phyloP scores from a whole-genome alignment of 2,797 vertebrate genomes.

The Poeciliopsis infans region DNA sequence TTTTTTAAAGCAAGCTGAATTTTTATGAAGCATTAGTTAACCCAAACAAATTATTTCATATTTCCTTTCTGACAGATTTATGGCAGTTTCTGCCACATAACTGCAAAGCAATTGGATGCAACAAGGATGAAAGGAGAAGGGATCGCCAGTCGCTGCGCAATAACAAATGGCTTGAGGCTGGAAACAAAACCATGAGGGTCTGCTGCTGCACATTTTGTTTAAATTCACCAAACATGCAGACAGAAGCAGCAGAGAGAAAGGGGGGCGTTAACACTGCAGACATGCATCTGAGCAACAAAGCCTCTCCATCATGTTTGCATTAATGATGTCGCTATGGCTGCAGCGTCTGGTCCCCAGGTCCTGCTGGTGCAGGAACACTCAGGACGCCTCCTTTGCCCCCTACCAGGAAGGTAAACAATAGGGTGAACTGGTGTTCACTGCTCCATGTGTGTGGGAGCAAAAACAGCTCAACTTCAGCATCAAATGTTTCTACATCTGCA shows the following conservation, averaged over 20 bases:
- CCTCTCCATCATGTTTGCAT: constrained; percentile 35
- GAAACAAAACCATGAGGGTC: constrained; percentile 1
- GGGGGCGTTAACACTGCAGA: neutral
- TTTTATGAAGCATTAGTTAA: neutral
- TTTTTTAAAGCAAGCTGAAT: neutral
- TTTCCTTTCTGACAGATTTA: neutral
- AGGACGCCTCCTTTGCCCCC: constrained; percentile 26
- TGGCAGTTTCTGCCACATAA: constrained; percentile 13
- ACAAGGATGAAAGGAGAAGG: constrained; percentile 3
- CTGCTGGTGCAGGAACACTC: constrained; percentile 36
- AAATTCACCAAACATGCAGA: constrained; percentile 2
- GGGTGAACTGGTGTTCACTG: constrained; percentile 36
- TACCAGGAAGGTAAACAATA: constrained; percentile 46
- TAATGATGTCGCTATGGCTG: constrained; percentile 43
- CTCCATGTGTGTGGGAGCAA: constrained; percentile 5
- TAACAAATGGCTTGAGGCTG: constrained; percentile 5
- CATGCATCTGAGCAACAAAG: constrained; percentile 34
- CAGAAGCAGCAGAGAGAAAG: constrained; percentile 14
- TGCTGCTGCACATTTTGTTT: constrained; percentile 10
- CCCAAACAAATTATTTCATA: neutral
- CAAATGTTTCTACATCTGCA: neutral
- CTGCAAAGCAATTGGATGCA: constrained; percentile 7
- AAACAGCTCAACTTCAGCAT: constrained; percentile 14
- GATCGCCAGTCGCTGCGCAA: neutral
- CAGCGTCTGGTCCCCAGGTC: constrained; percentile 57